Conservation (phyloP, 2,888 invertebrate genomes). For the Idaea straminata region DNA sequence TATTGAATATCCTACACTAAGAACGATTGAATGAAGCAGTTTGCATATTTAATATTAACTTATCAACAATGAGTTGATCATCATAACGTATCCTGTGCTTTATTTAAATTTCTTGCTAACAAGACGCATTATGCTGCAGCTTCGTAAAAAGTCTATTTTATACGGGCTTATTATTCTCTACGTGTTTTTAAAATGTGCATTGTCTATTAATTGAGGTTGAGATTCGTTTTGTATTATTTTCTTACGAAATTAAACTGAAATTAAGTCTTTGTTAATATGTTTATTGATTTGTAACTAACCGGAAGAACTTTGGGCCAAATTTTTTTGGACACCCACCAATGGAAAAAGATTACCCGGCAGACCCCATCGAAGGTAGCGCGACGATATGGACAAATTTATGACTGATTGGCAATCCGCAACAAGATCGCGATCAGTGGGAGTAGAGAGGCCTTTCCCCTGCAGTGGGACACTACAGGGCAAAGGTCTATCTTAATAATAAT, state of each 20-base stretch:
- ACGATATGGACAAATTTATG: no score
- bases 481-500: no score
- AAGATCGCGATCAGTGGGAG: no score
- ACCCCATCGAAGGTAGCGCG: no score
- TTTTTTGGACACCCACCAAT: not conserved
- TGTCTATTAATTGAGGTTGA: slow-evolving; percentile 36
- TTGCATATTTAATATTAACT: not conserved
- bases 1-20: not conserved
- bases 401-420: no score
- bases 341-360: no score
- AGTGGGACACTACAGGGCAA: no score
- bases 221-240: slow-evolving; percentile 31
- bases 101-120: slow-evolving; percentile 41
- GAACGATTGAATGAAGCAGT: not conserved
- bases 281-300: no score
- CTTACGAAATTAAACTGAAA: slow-evolving; percentile 17
- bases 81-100: slow-evolving; percentile 40
- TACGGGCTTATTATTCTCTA: slow-evolving; percentile 56
- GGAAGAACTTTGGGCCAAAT: not conserved
- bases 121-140: slow-evolving; percentile 39
- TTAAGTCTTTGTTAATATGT: not conserved
- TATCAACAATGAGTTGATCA: slow-evolving; percentile 19
- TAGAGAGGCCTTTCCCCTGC: no score
- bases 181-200: slow-evolving; percentile 46
- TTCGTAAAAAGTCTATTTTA: slow-evolving; percentile 48